Base-by-base conservation (phyloP, 1,140 invertebrate genomes). In the Drosophila grimshawi region DNA sequence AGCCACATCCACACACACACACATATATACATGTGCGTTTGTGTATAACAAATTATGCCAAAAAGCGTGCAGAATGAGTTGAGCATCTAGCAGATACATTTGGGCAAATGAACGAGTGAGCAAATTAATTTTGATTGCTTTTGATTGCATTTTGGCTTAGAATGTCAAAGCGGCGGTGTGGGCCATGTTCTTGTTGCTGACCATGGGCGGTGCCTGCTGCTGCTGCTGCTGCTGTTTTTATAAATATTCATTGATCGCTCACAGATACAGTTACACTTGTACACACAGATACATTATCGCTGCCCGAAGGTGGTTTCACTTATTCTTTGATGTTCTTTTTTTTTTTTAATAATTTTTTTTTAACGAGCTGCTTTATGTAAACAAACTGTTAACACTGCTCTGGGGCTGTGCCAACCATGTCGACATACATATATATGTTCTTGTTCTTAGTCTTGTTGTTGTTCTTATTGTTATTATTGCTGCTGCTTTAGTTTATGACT, bases 351-450 rank as follows among this genome's bases (percentile, higher is more conserved):
- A 19, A 19, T 19, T 19, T 19, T 80, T 77, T 72, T 68, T 64
- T 89, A 89, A 88, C 85, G 86, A 88, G 74, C 75, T 85, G 78
- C 78, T 85, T 89, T 89, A 80, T 88, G 85, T 88, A 88, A 88
- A 88, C 85, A 88, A 88, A 88, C 85, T 88, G 85, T 88, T 88
- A 88, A 88, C 85, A 88, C 85, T 70, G 85, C 55, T 53, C 55
- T 53, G 46, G 51, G 63, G 45, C 61, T 45, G 75, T 33, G 63
- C 60, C 73, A 73, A 46, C 45, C 53, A 33, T 60, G 19, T 48
- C 7, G n/a, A 10, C 45, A 3, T 59, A 56, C 66, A 27, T 66
- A 32, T 60, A 7, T 55, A 41, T 64, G 75, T 75, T 78, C 63
- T 76, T 82, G 63, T 78, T 81, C 67, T 81, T 43, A 71, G 71